These are phyloP conservation scores for Alentia gelatinosa DNA, from an alignment of 2,888 invertebrate species.

Conservation along the genomic window DNA sequence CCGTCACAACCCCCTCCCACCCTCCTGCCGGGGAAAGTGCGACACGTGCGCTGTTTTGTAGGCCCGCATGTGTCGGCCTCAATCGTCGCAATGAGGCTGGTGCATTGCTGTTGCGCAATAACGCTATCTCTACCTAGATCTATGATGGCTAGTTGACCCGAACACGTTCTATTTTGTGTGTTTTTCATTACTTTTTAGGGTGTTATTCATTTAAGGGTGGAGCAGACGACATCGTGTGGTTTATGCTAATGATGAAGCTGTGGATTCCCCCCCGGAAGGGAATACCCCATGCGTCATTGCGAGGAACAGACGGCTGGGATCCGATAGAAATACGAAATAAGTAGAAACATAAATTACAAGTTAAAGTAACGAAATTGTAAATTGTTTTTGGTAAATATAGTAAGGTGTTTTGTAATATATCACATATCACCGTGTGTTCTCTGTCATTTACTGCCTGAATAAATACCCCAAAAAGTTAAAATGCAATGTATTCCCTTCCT, in stretches of 20 bases:
- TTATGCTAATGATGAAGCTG: neutral
- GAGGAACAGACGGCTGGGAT: neutral
- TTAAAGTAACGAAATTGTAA: neutral
- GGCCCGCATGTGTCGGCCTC: neutral
- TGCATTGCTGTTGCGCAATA: neutral
- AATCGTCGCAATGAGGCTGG: neutral
- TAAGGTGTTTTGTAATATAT: too few species aligned
- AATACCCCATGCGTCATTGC: neutral
- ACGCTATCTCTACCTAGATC: neutral
- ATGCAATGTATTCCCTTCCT: neutral
- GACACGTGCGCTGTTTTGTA: conserved; percentile 1
- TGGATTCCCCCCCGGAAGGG: conserved; percentile 35
- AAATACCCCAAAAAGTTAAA: too few species aligned
- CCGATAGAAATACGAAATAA: too few species aligned
- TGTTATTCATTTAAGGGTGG: neutral
- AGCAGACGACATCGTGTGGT: neutral
- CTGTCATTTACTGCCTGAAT: too few species aligned
- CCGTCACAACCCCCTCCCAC: neutral
- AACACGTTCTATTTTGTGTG: neutral
- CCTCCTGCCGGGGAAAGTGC: neutral
- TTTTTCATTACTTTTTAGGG: too few species aligned
- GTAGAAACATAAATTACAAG: too few species aligned
- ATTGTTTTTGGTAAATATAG: too few species aligned
- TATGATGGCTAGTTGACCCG: neutral
- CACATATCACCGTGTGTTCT: too few species aligned